Percentiles rank a stretch among this genome's conserved stretches.
Conservation (phyloP, 2,113 vertebrate genomes). For the Chaenogobius annularis region DNA sequence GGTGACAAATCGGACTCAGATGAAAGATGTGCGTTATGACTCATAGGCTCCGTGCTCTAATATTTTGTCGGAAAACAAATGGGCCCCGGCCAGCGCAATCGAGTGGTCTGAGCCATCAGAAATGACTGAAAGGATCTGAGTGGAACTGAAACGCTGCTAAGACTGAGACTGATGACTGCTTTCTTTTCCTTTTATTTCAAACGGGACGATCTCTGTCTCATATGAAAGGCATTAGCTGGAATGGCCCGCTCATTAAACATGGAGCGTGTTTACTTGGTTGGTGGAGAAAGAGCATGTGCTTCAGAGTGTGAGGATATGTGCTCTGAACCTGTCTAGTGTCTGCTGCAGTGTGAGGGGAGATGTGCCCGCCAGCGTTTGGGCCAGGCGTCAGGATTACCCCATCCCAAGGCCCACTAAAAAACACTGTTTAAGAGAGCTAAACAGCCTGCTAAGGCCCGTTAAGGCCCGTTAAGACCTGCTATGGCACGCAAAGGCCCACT, state of each 20-base stretch:
- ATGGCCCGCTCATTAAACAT: conserved; percentile 64
- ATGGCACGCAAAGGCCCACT: no score
- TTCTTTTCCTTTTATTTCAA: conserved; percentile 19
- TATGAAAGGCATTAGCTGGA: conserved; percentile 68
- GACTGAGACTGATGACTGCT: conserved; percentile 54
- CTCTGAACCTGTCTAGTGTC: conserved; percentile 45
- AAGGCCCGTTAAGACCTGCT: conserved; percentile 34
- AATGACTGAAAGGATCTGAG: conserved; percentile 61
- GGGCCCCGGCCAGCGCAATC: conserved; percentile 49
- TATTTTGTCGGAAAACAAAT: conserved; percentile 68
- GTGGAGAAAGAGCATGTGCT: conserved; percentile 8
- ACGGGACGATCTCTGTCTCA: conserved; percentile 60
- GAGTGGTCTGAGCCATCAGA: conserved; percentile 58
- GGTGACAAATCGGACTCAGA: conserved; percentile 57
- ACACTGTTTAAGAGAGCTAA: conserved; percentile 40
- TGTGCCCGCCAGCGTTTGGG: conserved; percentile 36
- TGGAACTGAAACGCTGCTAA: conserved; percentile 46
- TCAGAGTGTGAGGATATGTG: not conserved
- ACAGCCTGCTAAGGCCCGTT: no score
- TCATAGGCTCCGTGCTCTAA: conserved; percentile 65
- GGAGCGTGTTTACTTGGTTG: conserved; percentile 52
- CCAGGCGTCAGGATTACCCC: conserved; percentile 58
- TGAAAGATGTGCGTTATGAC: conserved; percentile 66
- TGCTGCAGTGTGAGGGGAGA: conserved; percentile 15
- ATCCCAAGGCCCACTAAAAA: conserved; percentile 31